Conservation (phyloP, 1,140 invertebrate species). For the Ditylenchus dipsaci region DNA sequence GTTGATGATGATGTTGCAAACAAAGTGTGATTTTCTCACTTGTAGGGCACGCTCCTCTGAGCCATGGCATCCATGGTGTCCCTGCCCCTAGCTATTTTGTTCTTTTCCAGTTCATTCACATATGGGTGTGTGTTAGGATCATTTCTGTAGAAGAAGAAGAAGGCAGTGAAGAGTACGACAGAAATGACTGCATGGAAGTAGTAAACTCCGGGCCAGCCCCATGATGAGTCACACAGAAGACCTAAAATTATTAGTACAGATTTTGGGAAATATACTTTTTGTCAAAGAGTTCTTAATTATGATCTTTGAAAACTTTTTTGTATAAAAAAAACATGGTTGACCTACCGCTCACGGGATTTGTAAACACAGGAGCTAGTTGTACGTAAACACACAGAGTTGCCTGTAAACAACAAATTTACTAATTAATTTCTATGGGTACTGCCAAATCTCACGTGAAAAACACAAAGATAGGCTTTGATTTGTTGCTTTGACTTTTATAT, state of each 20-base stretch:
- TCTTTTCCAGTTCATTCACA: constrained; percentile 23
- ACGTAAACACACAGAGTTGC: constrained; percentile 33
- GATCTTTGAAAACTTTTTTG: neutral
- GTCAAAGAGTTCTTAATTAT: neutral
- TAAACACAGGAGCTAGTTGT: constrained; percentile 29
- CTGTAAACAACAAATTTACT: neutral
- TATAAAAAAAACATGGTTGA: neutral
- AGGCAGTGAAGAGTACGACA: constrained; percentile 21
- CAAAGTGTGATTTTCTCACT: neutral
- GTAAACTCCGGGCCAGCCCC: constrained; percentile 39
- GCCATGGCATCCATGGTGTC: constrained; percentile 12
- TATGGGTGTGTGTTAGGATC: constrained; percentile 28
- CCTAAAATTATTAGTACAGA: constrained; percentile 15
- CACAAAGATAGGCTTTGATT: too few species aligned
- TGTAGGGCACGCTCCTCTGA: constrained; percentile 26
- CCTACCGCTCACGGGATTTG: constrained; percentile 26
- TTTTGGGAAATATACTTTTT: neutral
- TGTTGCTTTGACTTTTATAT: too few species aligned
- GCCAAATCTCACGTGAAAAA: too few species aligned
- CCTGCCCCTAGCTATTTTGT: constrained; percentile 27
- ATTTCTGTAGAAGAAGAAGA: constrained; percentile 36
- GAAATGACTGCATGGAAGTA: constrained; percentile 34
- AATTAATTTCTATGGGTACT: too few species aligned
- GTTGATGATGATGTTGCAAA: neutral
- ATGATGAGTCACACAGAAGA: constrained; percentile 31